Percentiles rank a stretch among this genome's conserved stretches.
Evolutionary conservation across 2,888 invertebrate species (phyloP).

Genomic region (Ormyrus labotus): DNA sequence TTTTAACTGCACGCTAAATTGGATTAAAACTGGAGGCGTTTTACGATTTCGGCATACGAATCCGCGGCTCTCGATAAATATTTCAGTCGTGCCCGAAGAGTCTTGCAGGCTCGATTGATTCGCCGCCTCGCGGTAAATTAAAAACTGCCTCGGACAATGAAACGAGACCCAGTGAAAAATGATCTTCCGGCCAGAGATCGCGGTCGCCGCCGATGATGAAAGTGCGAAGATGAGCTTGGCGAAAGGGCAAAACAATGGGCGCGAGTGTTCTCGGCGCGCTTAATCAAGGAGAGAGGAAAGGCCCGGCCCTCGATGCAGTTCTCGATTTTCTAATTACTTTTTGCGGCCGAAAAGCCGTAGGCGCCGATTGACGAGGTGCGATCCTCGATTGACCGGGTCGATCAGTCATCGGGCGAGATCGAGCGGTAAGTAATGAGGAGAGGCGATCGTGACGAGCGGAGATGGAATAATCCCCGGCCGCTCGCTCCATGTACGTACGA

Average conservation of each 20-base stretch:
- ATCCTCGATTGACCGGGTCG: too few relatives aligned
- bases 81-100: too few relatives aligned
- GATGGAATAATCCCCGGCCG: too few relatives aligned
- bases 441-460: too few relatives aligned
- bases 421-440: too few relatives aligned
- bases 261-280: neutral
- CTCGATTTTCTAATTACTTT: conserved; percentile 30
- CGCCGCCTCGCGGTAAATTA: conserved; percentile 3
- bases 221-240: neutral
- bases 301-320: neutral
- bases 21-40: neutral
- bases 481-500: too few relatives aligned
- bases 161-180: conserved; percentile 21
- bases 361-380: neutral
- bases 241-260: neutral
- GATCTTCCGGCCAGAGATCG: conserved; percentile 1
- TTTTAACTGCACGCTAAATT: too few relatives aligned
- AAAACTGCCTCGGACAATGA: neutral
- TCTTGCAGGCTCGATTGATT: conserved; percentile 4
- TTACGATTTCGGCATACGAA: conserved; percentile 10
- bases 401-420: too few relatives aligned
- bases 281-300: conserved; percentile 26
- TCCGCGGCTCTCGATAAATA: too few relatives aligned
- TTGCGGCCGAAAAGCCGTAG: conserved; percentile 12
- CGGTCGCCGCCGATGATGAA: neutral